phyloP scores from a whole-genome alignment of 2,888 invertebrate genomes.

The Aplocera efformata region DNA sequence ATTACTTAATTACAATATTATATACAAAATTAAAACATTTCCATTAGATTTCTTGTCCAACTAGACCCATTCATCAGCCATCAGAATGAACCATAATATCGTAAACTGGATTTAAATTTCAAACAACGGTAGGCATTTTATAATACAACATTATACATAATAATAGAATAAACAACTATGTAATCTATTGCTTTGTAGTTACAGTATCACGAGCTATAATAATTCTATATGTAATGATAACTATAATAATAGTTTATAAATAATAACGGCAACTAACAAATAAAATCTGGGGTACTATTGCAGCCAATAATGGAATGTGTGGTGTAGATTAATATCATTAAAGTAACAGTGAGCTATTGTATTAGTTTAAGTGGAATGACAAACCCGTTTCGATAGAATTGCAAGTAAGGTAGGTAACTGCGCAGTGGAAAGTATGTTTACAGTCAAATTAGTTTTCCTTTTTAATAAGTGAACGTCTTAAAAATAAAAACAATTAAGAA shows the following conservation, averaged over 20 bases:
- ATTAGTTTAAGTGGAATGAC: conserved; percentile 51
- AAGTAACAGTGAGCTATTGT: conserved; percentile 21
- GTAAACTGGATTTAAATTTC: conserved; percentile 17
- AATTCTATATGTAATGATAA: conserved; percentile 11
- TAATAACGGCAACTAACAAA: conserved; percentile 33
- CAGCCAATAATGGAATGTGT: conserved; percentile 45
- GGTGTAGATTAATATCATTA: conserved; percentile 20
- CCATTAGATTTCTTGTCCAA: no score
- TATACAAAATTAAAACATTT: no score
- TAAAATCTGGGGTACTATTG: conserved; percentile 62
- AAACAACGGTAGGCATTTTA: conserved; percentile 20
- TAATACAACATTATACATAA: conserved; percentile 27
- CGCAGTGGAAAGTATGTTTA: not conserved
- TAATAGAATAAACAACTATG: conserved; percentile 36
- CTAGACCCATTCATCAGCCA: no score
- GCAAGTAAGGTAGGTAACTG: conserved; percentile 4
- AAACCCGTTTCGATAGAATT: conserved; percentile 41
- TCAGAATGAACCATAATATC: not conserved
- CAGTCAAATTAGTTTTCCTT: not conserved
- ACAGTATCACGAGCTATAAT: conserved; percentile 33
- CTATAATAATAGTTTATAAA: conserved; percentile 21
- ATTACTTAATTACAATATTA: no score
- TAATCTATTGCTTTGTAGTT: conserved; percentile 48
- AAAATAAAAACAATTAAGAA: conserved; percentile 35
- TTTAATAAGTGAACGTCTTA: not conserved